These are phyloP conservation scores for Paralichthys olivaceus DNA, from an alignment of 2,113 vertebrate genomes.

Conservation along the genomic window DNA sequence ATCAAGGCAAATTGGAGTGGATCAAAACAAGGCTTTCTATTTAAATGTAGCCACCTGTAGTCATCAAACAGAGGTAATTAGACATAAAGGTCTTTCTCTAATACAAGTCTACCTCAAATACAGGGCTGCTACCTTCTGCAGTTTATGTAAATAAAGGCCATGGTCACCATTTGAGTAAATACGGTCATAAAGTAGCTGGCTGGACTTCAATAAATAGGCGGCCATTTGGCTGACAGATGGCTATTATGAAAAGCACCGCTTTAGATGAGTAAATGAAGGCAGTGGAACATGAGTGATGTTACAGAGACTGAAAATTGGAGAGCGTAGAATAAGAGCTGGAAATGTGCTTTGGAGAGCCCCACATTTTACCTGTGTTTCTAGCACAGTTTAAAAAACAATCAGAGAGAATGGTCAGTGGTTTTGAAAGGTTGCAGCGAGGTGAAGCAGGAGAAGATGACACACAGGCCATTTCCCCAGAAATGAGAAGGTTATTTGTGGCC, in stretches of 20 bases:
- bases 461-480: constrained; percentile 12
- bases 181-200: neutral
- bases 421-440: constrained; percentile 13
- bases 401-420: constrained; percentile 1
- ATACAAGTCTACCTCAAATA: neutral
- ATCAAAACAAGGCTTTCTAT: neutral
- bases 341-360: neutral
- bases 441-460: constrained; percentile 3
- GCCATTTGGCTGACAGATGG: neutral
- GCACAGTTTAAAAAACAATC: constrained; percentile 24
- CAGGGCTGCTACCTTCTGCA: neutral
- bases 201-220: neutral
- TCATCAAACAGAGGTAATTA: neutral
- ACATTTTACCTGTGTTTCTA: constrained; percentile 10
- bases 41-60: neutral
- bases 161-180: neutral
- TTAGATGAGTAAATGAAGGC: neutral
- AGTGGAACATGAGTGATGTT: neutral
- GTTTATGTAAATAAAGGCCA: neutral
- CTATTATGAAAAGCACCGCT: neutral
- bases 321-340: neutral
- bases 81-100: neutral
- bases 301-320: neutral
- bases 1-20: neutral
- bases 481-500: constrained; percentile 21